Evolutionary conservation across 2,113 vertebrate genomes (phyloP).

Genomic region (Pampusana beccarii): DNA sequence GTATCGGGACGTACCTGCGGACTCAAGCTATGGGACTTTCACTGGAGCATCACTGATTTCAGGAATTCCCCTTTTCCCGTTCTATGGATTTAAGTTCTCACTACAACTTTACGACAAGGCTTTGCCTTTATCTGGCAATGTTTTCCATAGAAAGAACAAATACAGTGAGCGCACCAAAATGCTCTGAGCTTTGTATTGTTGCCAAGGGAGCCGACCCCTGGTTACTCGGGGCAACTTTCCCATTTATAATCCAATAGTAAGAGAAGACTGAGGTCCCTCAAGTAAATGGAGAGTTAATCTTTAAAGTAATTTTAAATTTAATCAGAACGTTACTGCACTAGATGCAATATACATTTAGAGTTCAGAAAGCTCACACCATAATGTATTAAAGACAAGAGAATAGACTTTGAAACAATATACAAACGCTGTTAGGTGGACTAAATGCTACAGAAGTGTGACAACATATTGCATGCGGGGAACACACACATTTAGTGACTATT

Average conservation of each 20-base stretch:
- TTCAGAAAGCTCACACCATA: neutral
- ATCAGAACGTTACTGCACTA: neutral
- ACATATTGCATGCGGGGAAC: constrained; percentile 6
- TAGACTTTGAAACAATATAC: constrained; percentile 18
- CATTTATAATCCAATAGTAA: neutral
- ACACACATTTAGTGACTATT: constrained; percentile 11
- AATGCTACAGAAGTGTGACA: neutral
- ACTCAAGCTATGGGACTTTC: neutral
- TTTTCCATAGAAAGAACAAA: neutral
- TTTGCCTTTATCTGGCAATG: neutral
- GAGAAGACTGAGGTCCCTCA: neutral
- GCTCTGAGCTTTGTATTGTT: neutral
- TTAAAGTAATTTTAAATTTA: neutral
- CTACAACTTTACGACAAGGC: neutral
- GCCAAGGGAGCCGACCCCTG: neutral
- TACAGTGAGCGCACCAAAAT: neutral
- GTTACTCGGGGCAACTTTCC: neutral
- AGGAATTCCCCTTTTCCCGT: neutral
- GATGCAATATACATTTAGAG: neutral
- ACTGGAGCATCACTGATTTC: neutral
- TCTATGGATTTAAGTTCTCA: neutral
- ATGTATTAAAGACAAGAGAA: constrained; percentile 1
- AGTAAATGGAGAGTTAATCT: neutral
- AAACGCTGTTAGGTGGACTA: neutral
- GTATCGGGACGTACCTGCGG: fast-evolving